These are phyloP conservation scores for Rafetus swinhoei DNA, from an alignment of 2,113 vertebrate species.

Conservation along the genomic window DNA sequence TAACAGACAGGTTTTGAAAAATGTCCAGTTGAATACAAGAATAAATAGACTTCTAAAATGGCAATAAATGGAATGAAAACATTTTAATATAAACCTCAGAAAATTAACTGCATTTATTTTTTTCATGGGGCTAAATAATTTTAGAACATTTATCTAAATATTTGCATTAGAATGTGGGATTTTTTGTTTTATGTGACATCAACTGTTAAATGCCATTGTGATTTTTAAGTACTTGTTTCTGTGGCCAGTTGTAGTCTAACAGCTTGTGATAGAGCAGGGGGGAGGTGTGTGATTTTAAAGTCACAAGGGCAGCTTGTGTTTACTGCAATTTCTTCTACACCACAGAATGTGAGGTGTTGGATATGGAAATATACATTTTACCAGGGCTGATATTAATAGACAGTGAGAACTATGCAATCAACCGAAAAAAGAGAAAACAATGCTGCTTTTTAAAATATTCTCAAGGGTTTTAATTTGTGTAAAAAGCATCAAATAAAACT, in stretches of 20 bases:
- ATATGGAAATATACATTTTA: conserved; percentile 43
- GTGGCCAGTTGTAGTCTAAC: conserved; percentile 61
- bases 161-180: conserved; percentile 29
- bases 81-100: conserved; percentile 39
- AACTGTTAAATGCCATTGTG: conserved; percentile 59
- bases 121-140: conserved; percentile 51
- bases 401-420: background rate
- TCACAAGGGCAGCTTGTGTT: conserved; percentile 44
- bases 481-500: background rate
- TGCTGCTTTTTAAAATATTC: background rate
- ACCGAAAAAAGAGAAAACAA: background rate
- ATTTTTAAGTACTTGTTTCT: conserved; percentile 67
- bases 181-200: conserved; percentile 45
- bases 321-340: conserved; percentile 12
- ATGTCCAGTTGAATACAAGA: conserved; percentile 28
- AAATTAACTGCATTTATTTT: conserved; percentile 62
- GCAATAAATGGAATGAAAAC: conserved; percentile 49
- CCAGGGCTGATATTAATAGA: conserved; percentile 15
- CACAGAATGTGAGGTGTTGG: conserved; percentile 8
- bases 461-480: background rate
- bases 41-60: conserved; percentile 33
- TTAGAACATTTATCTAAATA: conserved; percentile 12
- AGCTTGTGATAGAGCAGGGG: conserved; percentile 61
- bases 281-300: conserved; percentile 54
- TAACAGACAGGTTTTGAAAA: conserved; percentile 55